These are phyloP conservation scores for Eubasilissa splendida DNA, from an alignment of 2,888 invertebrate genomes.

Conservation along the genomic window DNA sequence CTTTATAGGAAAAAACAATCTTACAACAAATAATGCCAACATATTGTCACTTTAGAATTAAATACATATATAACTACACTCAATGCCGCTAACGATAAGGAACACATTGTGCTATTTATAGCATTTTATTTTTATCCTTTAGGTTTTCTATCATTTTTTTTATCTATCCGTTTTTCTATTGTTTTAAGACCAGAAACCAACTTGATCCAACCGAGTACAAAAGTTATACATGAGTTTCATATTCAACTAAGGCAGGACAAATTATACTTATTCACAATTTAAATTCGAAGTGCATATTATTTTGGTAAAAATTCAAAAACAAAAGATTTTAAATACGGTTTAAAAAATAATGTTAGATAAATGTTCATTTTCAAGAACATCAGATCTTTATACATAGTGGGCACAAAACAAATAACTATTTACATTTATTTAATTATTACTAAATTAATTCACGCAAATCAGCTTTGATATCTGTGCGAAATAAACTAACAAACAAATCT, in stretches of 20 bases:
- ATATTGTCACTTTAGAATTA: slow-evolving; percentile 28
- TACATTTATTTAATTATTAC: too few relatives aligned
- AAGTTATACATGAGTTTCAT: not conserved
- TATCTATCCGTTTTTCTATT: not conserved
- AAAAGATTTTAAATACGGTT: slow-evolving; percentile 4
- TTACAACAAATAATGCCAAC: slow-evolving; percentile 40
- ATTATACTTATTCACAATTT: slow-evolving; percentile 1
- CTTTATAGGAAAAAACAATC: slow-evolving; percentile 33
- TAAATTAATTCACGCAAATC: too few relatives aligned
- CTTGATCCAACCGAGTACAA: too few relatives aligned
- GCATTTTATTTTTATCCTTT: not conserved
- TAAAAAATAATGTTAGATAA: not conserved
- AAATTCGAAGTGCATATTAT: not conserved
- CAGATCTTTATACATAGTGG: slow-evolving; percentile 5
- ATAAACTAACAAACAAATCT: too few relatives aligned
- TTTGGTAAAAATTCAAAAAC: slow-evolving; percentile 1
- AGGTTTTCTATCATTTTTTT: too few relatives aligned
- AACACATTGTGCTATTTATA: slow-evolving; percentile 46
- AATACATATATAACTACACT: slow-evolving; percentile 48
- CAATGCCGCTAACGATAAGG: slow-evolving; percentile 46
- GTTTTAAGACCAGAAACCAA: slow-evolving; percentile 30
- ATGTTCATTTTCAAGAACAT: slow-evolving; percentile 3
- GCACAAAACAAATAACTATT: too few relatives aligned
- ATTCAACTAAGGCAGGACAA: not conserved
- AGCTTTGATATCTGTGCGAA: too few relatives aligned